A percentile compares a stretch with the other conserved stretches of the same genome.
These are phyloP conservation scores for Scaptomyza caliginosa DNA, from an alignment of 2,888 invertebrate species.

Conservation along the genomic window DNA sequence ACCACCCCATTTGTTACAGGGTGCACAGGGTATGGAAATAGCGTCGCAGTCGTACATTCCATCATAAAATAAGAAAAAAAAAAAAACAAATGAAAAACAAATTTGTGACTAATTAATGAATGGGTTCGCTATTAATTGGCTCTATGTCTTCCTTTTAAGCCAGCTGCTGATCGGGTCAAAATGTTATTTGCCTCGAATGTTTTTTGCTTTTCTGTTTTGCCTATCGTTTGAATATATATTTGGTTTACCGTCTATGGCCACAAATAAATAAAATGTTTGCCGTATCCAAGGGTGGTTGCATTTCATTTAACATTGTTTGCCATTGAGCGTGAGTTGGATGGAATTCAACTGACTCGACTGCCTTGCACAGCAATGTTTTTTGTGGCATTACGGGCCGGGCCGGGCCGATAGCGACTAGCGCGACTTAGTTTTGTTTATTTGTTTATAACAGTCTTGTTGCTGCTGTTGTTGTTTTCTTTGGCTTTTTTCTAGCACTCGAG, in stretches of 20 bases:
- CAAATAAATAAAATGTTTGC: constrained; percentile 4
- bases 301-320: constrained; percentile 36
- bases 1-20: background rate
- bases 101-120: constrained; percentile 18
- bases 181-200: background rate
- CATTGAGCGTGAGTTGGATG: constrained; percentile 28
- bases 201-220: background rate
- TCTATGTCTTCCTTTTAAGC: background rate
- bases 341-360: constrained; percentile 31
- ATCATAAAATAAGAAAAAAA: background rate
- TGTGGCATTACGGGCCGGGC: constrained; percentile 41
- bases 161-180: constrained; percentile 26
- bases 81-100: background rate
- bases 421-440: constrained; percentile 58
- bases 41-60: background rate
- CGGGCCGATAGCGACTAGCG: constrained; percentile 41
- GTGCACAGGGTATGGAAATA: background rate
- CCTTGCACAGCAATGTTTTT: constrained; percentile 31
- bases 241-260: background rate
- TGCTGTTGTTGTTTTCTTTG: too few species aligned
- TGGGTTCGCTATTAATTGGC: constrained; percentile 3
- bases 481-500: constrained; percentile 2
- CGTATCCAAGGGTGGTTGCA: constrained; percentile 62
- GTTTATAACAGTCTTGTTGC: constrained; percentile 54
- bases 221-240: background rate